Evolutionary conservation across 92 coral and sea anemone species (phyloP).

Genomic region (Palythoa grandis): DNA sequence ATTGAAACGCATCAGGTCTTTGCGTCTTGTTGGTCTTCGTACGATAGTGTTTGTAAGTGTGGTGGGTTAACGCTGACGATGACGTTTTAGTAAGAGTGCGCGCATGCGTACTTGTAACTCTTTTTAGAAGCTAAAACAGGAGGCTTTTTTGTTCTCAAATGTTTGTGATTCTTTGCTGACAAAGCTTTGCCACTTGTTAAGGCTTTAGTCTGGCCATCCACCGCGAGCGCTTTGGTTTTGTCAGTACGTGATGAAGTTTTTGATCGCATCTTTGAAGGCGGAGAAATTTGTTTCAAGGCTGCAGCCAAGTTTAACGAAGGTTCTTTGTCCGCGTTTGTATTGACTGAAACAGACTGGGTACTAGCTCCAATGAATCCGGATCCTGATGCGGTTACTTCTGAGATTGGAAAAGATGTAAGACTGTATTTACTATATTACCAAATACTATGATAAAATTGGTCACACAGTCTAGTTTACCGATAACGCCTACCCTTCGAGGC

Average conservation of each 20-base stretch:
- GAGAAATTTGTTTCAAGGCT: constrained; percentile 10
- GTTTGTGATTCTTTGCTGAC: neutral
- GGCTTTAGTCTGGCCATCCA: neutral
- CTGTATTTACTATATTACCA: neutral
- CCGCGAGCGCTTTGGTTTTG: neutral
- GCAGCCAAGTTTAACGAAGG: neutral
- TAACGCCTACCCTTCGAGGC: too few relatives aligned
- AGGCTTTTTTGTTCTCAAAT: neutral
- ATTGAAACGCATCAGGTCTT: neutral
- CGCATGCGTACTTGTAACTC: neutral
- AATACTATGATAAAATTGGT: neutral
- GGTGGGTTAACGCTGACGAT: neutral
- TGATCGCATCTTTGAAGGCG: neutral
- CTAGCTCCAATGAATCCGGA: neutral
- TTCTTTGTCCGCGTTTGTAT: neutral
- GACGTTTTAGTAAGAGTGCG: neutral
- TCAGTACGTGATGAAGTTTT: neutral
- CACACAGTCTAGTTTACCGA: neutral
- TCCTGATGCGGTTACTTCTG: neutral
- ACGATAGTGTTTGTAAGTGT: neutral
- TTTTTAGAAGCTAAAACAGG: neutral
- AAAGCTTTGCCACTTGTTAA: neutral
- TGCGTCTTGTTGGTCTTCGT: neutral
- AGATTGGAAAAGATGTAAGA: neutral
- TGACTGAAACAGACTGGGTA: neutral